A percentile compares a stretch with the other conserved stretches of the same genome.
phyloP scores from a whole-genome alignment of 2,888 invertebrate genomes.

The Tuberolachnus salignus region DNA sequence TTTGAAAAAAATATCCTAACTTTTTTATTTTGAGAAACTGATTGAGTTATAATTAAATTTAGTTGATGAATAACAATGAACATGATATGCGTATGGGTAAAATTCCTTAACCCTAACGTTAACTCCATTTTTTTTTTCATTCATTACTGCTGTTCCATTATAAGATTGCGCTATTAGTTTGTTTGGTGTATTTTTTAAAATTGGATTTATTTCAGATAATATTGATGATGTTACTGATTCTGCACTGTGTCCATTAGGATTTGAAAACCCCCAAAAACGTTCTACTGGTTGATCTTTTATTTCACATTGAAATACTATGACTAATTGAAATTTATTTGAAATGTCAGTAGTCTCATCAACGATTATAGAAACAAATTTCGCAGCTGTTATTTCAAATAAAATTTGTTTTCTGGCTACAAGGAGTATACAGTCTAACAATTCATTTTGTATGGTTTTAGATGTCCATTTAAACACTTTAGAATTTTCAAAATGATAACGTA shows the following conservation, averaged over 20 bases:
- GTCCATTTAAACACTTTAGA: slow-evolving; percentile 9
- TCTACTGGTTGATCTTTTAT: slow-evolving; percentile 10
- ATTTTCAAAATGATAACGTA: slow-evolving; percentile 28
- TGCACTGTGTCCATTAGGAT: slow-evolving; percentile 21
- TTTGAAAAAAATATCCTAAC: slow-evolving; percentile 26
- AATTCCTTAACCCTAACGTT: slow-evolving; percentile 6
- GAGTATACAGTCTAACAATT: slow-evolving; percentile 12
- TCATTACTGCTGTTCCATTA: slow-evolving; percentile 20
- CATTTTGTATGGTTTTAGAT: no score
- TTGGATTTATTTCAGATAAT: no score
- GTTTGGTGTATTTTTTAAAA: no score
- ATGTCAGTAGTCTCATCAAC: no score
- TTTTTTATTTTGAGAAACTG: slow-evolving; percentile 16
- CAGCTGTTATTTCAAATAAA: no score
- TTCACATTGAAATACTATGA: no score
- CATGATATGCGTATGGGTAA: slow-evolving; percentile 4
- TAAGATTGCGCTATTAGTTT: no score
- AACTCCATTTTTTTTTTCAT: slow-evolving; percentile 4
- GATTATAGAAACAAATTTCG: no score
- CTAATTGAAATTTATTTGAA: no score
- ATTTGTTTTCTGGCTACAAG: no score
- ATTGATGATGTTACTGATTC: slow-evolving; percentile 8
- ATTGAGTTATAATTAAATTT: slow-evolving; percentile 16
- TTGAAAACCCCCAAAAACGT: slow-evolving; percentile 20
- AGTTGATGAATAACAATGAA: slow-evolving; percentile 17